Conservation (phyloP, 2,888 invertebrate genomes). For the Mechanitis messenoides region DNA sequence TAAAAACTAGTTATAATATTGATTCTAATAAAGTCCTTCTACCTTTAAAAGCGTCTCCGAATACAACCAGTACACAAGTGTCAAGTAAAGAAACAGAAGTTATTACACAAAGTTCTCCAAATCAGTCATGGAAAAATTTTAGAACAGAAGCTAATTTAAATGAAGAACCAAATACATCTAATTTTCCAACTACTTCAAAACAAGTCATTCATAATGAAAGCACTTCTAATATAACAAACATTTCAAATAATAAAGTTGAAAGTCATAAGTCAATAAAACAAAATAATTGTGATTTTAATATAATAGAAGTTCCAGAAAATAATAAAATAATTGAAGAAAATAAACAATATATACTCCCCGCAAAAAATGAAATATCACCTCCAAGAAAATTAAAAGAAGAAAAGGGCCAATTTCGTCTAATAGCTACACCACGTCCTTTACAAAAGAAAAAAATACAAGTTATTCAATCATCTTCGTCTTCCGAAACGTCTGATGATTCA, state of each 20-base stretch:
- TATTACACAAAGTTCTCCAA: neutral
- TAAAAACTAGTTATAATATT: too few relatives aligned
- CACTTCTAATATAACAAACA: constrained; percentile 32
- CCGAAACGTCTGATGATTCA: constrained; percentile 65
- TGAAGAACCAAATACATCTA: constrained; percentile 13
- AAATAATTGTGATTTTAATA: neutral
- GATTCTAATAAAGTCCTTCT: too few relatives aligned
- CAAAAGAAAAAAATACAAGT: constrained; percentile 71
- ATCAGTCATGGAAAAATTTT: neutral
- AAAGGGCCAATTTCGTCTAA: constrained; percentile 72
- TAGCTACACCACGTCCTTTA: constrained; percentile 79
- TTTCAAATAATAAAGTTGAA: constrained; percentile 17
- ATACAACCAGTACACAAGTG: too few relatives aligned
- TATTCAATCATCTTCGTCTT: constrained; percentile 60
- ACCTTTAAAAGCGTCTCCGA: too few relatives aligned
- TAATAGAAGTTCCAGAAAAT: constrained; percentile 4
- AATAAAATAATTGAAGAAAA: constrained; percentile 6
- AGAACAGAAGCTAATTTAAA: constrained; percentile 10
- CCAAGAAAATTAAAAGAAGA: constrained; percentile 65
- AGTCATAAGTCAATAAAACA: neutral
- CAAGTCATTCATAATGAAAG: constrained; percentile 27
- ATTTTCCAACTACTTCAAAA: constrained; percentile 11
- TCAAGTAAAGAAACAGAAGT: neutral
- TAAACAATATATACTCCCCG: constrained; percentile 9
- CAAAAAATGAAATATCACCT: constrained; percentile 26